A percentile compares a stretch with the other conserved stretches of the same genome.
These are phyloP conservation scores for Antedon mediterranea DNA, from an alignment of 53 echinoderm and acorn worm genomes.

Conservation along the genomic window DNA sequence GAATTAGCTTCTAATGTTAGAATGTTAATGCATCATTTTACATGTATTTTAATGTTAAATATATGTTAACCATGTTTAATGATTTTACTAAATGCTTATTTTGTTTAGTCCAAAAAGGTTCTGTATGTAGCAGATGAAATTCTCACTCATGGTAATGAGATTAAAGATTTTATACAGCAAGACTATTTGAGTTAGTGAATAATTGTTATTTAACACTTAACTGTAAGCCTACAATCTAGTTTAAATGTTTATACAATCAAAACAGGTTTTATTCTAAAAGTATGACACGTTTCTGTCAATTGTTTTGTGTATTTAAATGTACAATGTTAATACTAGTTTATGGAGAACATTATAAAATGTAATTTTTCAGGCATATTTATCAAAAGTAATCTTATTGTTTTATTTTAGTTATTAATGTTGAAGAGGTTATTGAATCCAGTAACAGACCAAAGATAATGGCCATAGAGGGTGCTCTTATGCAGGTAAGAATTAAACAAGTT, in stretches of 20 bases:
- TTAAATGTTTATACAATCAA: too few species aligned
- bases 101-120: not conserved
- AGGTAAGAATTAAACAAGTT: constrained; percentile 30
- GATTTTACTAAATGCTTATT: too few species aligned
- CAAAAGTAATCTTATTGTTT: not conserved
- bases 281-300: too few species aligned
- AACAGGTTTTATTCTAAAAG: too few species aligned
- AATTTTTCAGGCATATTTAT: not conserved
- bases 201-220: not conserved
- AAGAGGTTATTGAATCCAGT: constrained; percentile 40
- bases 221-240: too few species aligned
- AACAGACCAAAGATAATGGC: constrained; percentile 87
- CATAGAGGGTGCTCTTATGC: constrained; percentile 80
- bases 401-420: constrained; percentile 44
- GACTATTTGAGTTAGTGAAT: constrained; percentile 33
- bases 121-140: not conserved
- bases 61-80: too few species aligned
- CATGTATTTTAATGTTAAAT: too few species aligned
- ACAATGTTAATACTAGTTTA: too few species aligned
- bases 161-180: constrained; percentile 53
- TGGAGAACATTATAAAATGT: not conserved
- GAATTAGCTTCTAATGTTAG: too few species aligned
- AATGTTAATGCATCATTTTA: too few species aligned
- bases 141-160: constrained; percentile 54
- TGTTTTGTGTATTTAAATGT: too few species aligned